phyloP scores from a whole-genome alignment of 2,888 invertebrate species.

The Parelbella ahira region DNA sequence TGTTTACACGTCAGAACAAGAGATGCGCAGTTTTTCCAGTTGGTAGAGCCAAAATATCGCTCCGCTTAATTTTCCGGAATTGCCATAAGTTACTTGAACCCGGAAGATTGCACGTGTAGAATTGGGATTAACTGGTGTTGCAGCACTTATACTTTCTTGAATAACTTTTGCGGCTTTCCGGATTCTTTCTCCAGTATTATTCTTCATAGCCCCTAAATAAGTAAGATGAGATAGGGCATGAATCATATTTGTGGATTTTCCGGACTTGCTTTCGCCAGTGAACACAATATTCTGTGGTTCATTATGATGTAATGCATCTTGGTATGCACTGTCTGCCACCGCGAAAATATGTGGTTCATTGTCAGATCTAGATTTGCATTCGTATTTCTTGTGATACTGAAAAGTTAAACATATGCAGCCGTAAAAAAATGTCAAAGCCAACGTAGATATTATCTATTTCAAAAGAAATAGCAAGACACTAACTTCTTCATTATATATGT shows the following conservation, averaged over 20 bases:
- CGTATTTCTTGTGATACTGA: conserved; percentile 89
- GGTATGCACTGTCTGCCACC: conserved; percentile 93
- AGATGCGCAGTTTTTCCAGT: conserved; percentile 93
- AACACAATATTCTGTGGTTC: conserved; percentile 92
- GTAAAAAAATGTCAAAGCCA: no score
- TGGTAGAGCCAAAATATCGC: conserved; percentile 92
- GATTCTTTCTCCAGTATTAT: conserved; percentile 83
- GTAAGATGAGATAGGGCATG: conserved; percentile 90
- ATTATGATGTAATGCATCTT: conserved; percentile 93
- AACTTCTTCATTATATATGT: conserved; percentile 86
- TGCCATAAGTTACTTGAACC: conserved; percentile 90
- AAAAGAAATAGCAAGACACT: conserved; percentile 5
- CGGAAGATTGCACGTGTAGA: conserved; percentile 92
- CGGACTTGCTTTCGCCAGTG: conserved; percentile 94
- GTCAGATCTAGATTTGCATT: conserved; percentile 91
- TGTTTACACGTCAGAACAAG: conserved; percentile 87
- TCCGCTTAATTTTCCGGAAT: conserved; percentile 92
- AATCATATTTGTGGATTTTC: conserved; percentile 92
- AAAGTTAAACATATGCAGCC: conserved; percentile 42
- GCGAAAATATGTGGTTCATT: conserved; percentile 95
- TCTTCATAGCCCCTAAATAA: conserved; percentile 87
- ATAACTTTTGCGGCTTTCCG: conserved; percentile 85
- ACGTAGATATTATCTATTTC: no score
- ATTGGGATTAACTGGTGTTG: conserved; percentile 90
- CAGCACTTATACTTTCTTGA: conserved; percentile 90